Conservation (phyloP, 2,113 vertebrate species). For the Laticauda colubrina region DNA sequence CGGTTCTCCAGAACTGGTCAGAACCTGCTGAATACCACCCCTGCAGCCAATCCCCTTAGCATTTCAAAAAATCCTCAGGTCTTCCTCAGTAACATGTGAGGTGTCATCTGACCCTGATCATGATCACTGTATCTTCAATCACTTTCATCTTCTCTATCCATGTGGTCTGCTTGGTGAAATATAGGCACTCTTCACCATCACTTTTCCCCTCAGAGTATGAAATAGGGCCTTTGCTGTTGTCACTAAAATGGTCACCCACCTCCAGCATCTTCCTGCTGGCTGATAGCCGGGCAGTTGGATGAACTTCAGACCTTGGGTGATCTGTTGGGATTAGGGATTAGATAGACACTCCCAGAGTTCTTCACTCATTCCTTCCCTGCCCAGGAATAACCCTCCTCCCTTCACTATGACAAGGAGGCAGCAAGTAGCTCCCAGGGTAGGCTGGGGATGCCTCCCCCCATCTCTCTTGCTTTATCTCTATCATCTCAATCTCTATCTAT, state of each 20-base stretch:
- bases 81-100: not conserved
- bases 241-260: not conserved
- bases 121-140: not conserved
- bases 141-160: not conserved
- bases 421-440: not conserved
- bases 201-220: not conserved
- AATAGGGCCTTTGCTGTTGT: not conserved
- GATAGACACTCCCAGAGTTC: not conserved
- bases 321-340: not conserved
- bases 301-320: not conserved
- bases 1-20: too few species aligned
- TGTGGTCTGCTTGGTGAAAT: not conserved
- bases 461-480: too few species aligned
- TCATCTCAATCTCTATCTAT: too few species aligned
- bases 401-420: not conserved
- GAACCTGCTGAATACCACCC: too few species aligned
- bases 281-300: not conserved
- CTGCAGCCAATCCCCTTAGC: not conserved
- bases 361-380: not conserved
- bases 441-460: not conserved
- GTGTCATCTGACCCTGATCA: not conserved
- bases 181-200: not conserved
- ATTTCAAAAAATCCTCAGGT: not conserved
- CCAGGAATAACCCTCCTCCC: not conserved
- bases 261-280: not conserved